Conservation (phyloP, 2,113 vertebrate genomes). For the Nothocercus julius region DNA sequence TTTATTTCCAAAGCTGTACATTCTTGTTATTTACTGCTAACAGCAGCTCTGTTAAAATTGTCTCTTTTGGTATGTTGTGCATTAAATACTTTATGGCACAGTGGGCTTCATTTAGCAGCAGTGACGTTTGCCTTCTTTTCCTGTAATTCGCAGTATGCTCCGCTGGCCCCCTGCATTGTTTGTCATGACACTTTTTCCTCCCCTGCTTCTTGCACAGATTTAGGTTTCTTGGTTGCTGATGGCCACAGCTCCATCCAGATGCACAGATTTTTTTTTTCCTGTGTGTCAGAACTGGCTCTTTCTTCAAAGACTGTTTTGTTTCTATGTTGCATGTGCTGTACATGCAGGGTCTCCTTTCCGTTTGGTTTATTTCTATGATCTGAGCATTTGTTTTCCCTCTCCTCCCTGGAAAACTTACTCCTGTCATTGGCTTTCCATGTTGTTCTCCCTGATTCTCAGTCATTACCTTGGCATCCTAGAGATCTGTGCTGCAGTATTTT, state of each 20-base stretch:
- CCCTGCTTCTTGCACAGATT: background rate
- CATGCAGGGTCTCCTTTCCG: background rate
- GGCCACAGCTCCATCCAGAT: background rate
- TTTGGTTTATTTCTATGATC: background rate
- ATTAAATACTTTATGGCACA: slow-evolving; percentile 24
- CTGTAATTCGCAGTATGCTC: slow-evolving; percentile 15
- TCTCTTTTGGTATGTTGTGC: background rate
- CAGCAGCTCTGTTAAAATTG: slow-evolving; percentile 9
- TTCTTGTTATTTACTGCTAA: background rate
- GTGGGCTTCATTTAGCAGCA: slow-evolving; percentile 38
- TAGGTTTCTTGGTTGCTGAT: background rate
- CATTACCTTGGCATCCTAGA: background rate
- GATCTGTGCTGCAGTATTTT: background rate
- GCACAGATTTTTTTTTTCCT: background rate
- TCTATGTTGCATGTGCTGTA: background rate
- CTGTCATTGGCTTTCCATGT: background rate
- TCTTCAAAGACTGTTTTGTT: background rate
- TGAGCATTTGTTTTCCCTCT: background rate
- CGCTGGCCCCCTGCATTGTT: background rate
- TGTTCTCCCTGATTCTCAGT: background rate
- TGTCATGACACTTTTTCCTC: background rate
- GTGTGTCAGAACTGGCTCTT: background rate
- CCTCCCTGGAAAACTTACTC: background rate
- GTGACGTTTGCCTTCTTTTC: slow-evolving; percentile 18
- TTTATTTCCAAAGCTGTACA: slow-evolving; percentile 11